phyloP scores from a whole-genome alignment of 1,140 invertebrate genomes.

The Lordiphosa stackelbergi region DNA sequence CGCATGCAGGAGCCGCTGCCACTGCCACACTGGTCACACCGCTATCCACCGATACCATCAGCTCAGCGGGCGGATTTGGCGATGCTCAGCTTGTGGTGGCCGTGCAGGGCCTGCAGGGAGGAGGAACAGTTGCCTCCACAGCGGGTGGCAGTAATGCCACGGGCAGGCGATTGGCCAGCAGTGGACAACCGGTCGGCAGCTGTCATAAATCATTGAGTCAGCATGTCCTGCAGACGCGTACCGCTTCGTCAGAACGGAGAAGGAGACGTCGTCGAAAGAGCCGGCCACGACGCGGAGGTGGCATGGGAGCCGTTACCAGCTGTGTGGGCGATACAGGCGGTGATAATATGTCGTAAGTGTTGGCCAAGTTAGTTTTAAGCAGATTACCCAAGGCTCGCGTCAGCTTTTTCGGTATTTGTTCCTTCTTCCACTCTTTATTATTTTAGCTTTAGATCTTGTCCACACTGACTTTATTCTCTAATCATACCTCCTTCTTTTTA shows the following conservation, averaged over 20 bases:
- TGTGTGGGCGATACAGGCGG: conserved; percentile 67
- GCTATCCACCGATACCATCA: conserved; percentile 64
- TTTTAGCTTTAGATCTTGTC: too few relatives aligned
- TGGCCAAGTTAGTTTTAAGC: background rate
- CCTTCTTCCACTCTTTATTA: background rate
- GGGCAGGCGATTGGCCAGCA: conserved; percentile 63
- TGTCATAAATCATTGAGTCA: conserved; percentile 72
- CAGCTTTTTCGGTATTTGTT: background rate
- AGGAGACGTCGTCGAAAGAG: conserved; percentile 67
- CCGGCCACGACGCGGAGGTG: conserved; percentile 61
- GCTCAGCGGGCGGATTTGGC: conserved; percentile 68
- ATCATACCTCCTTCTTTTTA: too few relatives aligned
- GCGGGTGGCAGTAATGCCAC: conserved; percentile 68
- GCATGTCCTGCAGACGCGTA: conserved; percentile 70
- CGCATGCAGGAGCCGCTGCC: conserved; percentile 9
- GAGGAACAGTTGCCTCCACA: conserved; percentile 27
- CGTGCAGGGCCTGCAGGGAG: conserved; percentile 43
- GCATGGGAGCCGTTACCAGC: conserved; percentile 60
- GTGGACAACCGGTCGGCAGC: conserved; percentile 30
- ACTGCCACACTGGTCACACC: conserved; percentile 35
- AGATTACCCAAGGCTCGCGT: background rate
- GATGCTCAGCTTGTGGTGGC: conserved; percentile 65
- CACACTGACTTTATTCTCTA: too few relatives aligned
- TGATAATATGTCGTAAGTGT: conserved; percentile 76
- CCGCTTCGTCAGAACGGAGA: conserved; percentile 69